A percentile compares a stretch with the other conserved stretches of the same genome.
phyloP scores from a whole-genome alignment of 2,113 vertebrate species.

The Donacobius atricapilla region DNA sequence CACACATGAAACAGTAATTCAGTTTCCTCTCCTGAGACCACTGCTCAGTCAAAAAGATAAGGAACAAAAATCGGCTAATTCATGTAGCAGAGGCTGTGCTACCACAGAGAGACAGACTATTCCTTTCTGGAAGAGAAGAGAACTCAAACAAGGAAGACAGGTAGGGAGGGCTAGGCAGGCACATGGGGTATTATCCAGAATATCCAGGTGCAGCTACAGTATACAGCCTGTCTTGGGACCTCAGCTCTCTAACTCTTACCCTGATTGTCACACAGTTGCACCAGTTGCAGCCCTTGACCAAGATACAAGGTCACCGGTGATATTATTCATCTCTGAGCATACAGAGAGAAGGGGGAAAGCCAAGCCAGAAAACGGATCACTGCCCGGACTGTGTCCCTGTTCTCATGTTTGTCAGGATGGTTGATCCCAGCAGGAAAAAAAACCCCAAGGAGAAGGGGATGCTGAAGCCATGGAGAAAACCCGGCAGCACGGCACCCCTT shows the following conservation, averaged over 20 bases:
- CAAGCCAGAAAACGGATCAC: background rate
- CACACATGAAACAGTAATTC: background rate
- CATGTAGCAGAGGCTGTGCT: background rate
- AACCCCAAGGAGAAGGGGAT: background rate
- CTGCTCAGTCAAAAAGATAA: background rate
- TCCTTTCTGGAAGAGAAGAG: background rate
- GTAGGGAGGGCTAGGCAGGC: background rate
- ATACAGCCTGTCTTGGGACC: background rate
- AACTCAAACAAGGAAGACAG: background rate
- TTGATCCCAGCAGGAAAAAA: background rate
- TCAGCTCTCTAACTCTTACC: background rate
- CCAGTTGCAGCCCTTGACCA: background rate
- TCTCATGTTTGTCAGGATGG: background rate
- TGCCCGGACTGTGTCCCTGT: background rate
- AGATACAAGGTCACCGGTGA: background rate
- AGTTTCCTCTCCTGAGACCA: background rate
- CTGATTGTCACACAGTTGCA: background rate
- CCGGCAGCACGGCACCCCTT: background rate
- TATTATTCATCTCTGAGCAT: rapidly evolving
- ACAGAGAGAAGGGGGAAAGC: background rate
- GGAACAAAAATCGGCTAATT: background rate
- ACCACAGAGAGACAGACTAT: background rate
- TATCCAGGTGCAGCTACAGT: background rate
- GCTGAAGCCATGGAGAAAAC: background rate
- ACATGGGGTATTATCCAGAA: background rate